Base-by-base conservation (phyloP, 2,113 vertebrate species). In the Epinephelus lanceolatus region DNA sequence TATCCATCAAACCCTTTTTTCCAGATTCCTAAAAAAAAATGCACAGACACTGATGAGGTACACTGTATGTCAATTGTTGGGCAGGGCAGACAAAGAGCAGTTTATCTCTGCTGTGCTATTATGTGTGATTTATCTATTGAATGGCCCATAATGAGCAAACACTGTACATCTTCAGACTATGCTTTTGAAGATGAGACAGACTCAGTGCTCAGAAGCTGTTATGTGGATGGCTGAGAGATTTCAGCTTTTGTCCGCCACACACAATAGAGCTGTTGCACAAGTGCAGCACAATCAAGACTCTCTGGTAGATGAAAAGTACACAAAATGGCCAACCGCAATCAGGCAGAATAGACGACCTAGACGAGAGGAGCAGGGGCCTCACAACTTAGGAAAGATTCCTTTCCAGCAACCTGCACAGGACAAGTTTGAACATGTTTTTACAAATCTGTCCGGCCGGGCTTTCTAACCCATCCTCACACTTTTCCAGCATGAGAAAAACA, bases 1-100 rank as follows among this genome's bases (percentile, higher is more conserved):
- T 97, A 45, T 99, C 97, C 91, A 98, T 98, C 84, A 99, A 90
- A 21, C 98, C 97, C 85, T 96, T 99, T 93, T 96, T 98, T 72
- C 97, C 97, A 0, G 95, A 92, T 89, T 99, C 99, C 99, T 99
- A 75, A 71, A 70, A 89, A 62, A 80, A 86, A 76, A 89, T 59
- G 69, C 65, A 88, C 23, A 93, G 60, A 87, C 82, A 80, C 84
- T 93, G 93, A 93, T 92, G 91, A 94, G 90, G 73, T 74, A 71
- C 87, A 80, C 77, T 78, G 78, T 68, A 85, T 87, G 91, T 94
- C 91, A 92, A 90, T 90, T 88, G 91, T 82, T 88, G 80, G 81
- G 84, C 87, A 88, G 80, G 25, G 75, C 70, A 92, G 92, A 94
- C 91, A 93, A 92, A 92, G 88, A 86, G 62, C 85, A 91, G 88